These are phyloP conservation scores for Ceyx cyanopectus DNA, from an alignment of 2,113 vertebrate species.

Conservation along the genomic window DNA sequence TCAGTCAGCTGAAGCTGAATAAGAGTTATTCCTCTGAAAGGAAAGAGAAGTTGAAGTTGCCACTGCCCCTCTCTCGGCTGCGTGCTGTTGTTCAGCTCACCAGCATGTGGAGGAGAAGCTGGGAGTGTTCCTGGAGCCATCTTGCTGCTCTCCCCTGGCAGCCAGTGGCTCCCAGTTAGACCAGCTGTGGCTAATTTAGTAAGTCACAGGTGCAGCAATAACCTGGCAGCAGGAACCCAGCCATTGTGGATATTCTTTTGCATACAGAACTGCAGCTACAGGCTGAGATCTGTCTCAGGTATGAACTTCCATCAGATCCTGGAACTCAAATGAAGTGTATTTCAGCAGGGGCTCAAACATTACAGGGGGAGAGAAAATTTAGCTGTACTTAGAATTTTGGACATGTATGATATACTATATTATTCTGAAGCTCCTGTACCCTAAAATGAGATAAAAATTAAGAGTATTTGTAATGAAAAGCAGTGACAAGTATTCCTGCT, in stretches of 20 bases:
- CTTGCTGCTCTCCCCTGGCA: background rate
- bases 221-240: conserved; percentile 47
- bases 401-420: background rate
- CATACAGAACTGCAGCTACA: background rate
- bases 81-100: background rate
- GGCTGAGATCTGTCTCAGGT: background rate
- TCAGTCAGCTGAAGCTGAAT: background rate
- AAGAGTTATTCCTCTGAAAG: background rate
- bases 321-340: background rate
- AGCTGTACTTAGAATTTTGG: background rate
- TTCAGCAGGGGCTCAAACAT: background rate
- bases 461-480: conserved; percentile 3
- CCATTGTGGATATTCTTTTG: background rate
- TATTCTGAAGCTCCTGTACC: background rate
- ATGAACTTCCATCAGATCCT: background rate
- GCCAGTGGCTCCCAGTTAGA: conserved; percentile 11
- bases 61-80: background rate
- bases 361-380: background rate
- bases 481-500: conserved; percentile 23
- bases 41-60: background rate
- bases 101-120: background rate
- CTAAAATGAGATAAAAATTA: conserved; percentile 20
- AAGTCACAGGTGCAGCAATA: conserved; percentile 66
- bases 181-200: conserved; percentile 54
- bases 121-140: background rate